These are phyloP conservation scores for Liparis tanakae DNA, from an alignment of 2,797 vertebrate species.

Conservation along the genomic window DNA sequence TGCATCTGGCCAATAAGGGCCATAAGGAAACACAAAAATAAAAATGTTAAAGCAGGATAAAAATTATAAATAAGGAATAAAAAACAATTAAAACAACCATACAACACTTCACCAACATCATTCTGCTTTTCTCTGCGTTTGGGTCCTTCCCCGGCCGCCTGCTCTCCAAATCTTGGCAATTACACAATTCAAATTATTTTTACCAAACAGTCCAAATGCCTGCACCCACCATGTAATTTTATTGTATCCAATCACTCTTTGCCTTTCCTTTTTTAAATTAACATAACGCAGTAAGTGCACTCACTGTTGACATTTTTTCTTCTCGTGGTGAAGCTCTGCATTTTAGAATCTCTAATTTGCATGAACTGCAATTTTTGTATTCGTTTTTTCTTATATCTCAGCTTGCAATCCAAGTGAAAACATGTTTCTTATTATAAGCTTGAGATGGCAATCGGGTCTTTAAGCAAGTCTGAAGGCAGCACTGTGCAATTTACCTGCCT, in stretches of 20 bases:
- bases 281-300: conserved; percentile 10
- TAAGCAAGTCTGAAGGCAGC: conserved; percentile 37
- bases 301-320: conserved; percentile 18
- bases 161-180: not conserved
- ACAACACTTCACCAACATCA: too few relatives aligned
- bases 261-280: conserved; percentile 15
- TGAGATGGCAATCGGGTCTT: conserved; percentile 25
- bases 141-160: not conserved
- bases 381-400: conserved; percentile 12
- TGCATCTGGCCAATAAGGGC: too few relatives aligned
- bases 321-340: conserved; percentile 9
- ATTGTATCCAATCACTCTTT: conserved; percentile 7
- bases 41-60: too few relatives aligned
- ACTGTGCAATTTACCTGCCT: conserved; percentile 67
- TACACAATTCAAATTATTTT: conserved; percentile 3
- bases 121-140: not conserved
- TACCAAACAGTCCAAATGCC: conserved; percentile 9
- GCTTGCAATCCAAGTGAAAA: conserved; percentile 38
- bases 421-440: conserved; percentile 22
- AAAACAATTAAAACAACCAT: too few relatives aligned
- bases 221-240: conserved; percentile 27
- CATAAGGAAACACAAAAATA: too few relatives aligned
- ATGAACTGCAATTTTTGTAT: conserved; percentile 9
- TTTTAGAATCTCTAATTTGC: conserved; percentile 25
- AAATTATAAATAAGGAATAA: too few relatives aligned